These are phyloP conservation scores for Callopanchax toddi DNA, from an alignment of 2,113 vertebrate genomes.

Conservation along the genomic window DNA sequence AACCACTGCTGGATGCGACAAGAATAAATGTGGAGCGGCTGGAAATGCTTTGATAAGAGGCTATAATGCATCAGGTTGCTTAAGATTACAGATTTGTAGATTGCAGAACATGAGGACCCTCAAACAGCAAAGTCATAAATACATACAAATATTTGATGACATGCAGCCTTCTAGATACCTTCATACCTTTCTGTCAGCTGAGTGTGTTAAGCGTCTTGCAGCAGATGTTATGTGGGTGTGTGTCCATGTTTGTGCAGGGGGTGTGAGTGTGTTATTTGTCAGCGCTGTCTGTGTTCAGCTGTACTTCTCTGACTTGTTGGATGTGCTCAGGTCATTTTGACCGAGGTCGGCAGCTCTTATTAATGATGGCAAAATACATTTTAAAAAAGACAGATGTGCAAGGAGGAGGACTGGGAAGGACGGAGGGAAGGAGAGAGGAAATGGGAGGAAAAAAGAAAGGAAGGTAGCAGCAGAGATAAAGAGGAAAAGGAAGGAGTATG, in stretches of 20 bases:
- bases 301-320: conserved; percentile 50
- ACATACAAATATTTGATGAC: conserved; percentile 7
- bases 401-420: conserved; percentile 46
- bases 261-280: conserved; percentile 20
- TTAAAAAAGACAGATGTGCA: conserved; percentile 47
- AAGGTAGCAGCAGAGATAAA: conserved; percentile 55
- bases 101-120: not conserved
- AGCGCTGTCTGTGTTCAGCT: conserved; percentile 40
- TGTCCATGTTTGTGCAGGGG: conserved; percentile 18
- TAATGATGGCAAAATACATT: conserved; percentile 43
- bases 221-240: conserved; percentile 49
- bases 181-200: conserved; percentile 20
- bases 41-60: conserved; percentile 12
- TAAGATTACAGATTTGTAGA: conserved; percentile 12
- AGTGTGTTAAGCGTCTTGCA: conserved; percentile 14
- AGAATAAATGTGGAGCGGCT: conserved; percentile 9
- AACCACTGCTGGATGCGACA: not conserved
- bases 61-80: conserved; percentile 3
- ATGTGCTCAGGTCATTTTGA: conserved; percentile 68
- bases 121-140: conserved; percentile 8
- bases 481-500: conserved; percentile 47
- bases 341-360: conserved; percentile 60
- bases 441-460: conserved; percentile 44
- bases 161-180: conserved; percentile 1
- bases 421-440: conserved; percentile 29